These are phyloP conservation scores for Acropternis orthonyx DNA, from an alignment of 2,797 vertebrate genomes.

Conservation along the genomic window DNA sequence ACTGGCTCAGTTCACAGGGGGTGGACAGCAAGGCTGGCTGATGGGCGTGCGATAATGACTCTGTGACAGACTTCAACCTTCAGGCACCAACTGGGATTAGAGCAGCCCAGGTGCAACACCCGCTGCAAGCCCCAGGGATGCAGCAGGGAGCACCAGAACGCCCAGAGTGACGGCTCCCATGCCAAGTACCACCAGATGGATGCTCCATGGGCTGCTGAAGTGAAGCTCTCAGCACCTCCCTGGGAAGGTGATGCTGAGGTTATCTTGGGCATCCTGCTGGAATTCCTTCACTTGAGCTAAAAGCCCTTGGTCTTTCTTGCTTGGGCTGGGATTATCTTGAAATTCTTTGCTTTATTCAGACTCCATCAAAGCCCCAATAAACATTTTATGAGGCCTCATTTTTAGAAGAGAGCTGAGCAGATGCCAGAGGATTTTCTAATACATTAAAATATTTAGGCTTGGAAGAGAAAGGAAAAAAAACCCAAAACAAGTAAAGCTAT, in stretches of 20 bases:
- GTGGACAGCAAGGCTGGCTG: not conserved
- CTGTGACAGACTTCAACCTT: not conserved
- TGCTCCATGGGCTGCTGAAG: not conserved
- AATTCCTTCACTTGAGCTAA: not conserved
- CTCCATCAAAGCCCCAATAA: not conserved
- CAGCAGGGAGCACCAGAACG: not conserved
- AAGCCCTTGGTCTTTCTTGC: not conserved
- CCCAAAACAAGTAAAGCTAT: not conserved
- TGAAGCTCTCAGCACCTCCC: not conserved
- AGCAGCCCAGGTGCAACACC: not conserved
- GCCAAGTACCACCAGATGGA: not conserved
- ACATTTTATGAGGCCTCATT: not conserved
- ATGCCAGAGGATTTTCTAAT: not conserved
- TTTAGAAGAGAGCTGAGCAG: not conserved
- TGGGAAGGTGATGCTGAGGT: not conserved
- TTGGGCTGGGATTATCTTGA: not conserved
- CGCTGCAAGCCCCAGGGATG: not conserved
- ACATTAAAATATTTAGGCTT: not conserved
- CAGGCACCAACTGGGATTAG: not conserved
- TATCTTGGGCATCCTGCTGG: not conserved
- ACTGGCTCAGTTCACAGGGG: not conserved
- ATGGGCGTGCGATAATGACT: fast-evolving
- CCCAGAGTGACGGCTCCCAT: fast-evolving
- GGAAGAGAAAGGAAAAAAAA: not conserved
- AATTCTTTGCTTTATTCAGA: not conserved